Percentiles rank a stretch among this genome's conserved stretches.
phyloP scores from a whole-genome alignment of 2,888 invertebrate species.

The Sthenelais limicola region DNA sequence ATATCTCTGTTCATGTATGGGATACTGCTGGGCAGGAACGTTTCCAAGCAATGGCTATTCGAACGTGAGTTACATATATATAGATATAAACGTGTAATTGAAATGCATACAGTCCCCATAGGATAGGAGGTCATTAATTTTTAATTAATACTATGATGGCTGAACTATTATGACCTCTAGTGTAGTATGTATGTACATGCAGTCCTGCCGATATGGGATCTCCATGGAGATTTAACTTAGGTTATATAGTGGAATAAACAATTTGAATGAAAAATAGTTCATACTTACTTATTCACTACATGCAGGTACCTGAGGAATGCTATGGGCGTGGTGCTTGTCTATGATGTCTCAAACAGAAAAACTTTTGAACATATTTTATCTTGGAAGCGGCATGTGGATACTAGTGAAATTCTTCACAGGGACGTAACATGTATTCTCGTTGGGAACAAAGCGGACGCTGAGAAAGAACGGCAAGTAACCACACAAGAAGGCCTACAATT shows the following conservation, averaged over 20 bases:
- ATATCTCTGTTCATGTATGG: conserved; percentile 34
- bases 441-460: conserved; percentile 31
- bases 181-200: too few species aligned
- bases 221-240: too few species aligned
- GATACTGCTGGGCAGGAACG: conserved; percentile 40
- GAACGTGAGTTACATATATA: conserved; percentile 19
- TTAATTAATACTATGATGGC: too few species aligned
- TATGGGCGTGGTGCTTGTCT: conserved; percentile 31
- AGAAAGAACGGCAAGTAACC: not conserved
- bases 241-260: too few species aligned
- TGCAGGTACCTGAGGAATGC: conserved; percentile 33
- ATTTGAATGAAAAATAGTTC: too few species aligned
- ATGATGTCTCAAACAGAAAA: conserved; percentile 30
- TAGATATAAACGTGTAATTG: not conserved
- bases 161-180: too few species aligned
- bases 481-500: conserved; percentile 28
- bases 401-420: not conserved
- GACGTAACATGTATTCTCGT: conserved; percentile 18
- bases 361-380: conserved; percentile 4
- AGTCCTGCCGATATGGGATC: too few species aligned
- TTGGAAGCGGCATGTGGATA: conserved; percentile 33
- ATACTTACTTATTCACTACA: too few species aligned
- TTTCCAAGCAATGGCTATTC: conserved; percentile 30
- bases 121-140: too few species aligned
- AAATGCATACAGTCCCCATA: not conserved